A percentile compares a stretch with the other conserved stretches of the same genome.
Evolutionary conservation across 2,888 invertebrate genomes (phyloP).

Genomic region (Ornithoptera priamus): DNA sequence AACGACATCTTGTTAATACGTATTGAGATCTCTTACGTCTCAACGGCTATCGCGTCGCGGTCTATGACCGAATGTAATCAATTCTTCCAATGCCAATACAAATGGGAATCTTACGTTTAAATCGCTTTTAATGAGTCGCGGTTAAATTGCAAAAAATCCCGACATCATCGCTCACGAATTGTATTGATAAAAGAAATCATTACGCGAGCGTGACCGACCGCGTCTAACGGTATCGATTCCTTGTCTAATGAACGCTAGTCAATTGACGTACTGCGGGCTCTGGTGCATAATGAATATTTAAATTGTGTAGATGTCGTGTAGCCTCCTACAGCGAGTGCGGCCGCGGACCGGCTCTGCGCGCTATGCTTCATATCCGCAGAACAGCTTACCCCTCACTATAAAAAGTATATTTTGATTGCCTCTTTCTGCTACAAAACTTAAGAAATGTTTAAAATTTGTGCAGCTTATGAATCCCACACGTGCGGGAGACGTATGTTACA

Average conservation of each 20-base stretch:
- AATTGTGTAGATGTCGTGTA: constrained; percentile 13
- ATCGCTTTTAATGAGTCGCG: constrained; percentile 56
- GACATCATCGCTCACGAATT: constrained; percentile 50
- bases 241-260: constrained; percentile 34
- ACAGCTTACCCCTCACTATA: constrained; percentile 33
- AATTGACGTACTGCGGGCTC: constrained; percentile 3
- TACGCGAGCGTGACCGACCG: constrained; percentile 48
- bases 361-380: constrained; percentile 35
- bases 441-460: neutral
- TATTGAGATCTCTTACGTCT: constrained; percentile 63
- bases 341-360: constrained; percentile 17
- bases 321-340: constrained; percentile 14
- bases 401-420: too few relatives aligned
- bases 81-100: constrained; percentile 55
- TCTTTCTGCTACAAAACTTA: neutral
- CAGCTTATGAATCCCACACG: constrained; percentile 32
- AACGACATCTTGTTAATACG: constrained; percentile 66
- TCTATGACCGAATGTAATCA: constrained; percentile 57
- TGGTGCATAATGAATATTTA: constrained; percentile 21
- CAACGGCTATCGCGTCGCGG: constrained; percentile 47
- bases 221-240: constrained; percentile 43
- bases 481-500: constrained; percentile 42
- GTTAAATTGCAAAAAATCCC: constrained; percentile 49
- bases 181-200: constrained; percentile 58
- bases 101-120: constrained; percentile 52